A percentile compares a stretch with the other conserved stretches of the same genome.
Evolutionary conservation across 2,113 vertebrate species (phyloP).

Genomic region (Amphilophus citrinellus): DNA sequence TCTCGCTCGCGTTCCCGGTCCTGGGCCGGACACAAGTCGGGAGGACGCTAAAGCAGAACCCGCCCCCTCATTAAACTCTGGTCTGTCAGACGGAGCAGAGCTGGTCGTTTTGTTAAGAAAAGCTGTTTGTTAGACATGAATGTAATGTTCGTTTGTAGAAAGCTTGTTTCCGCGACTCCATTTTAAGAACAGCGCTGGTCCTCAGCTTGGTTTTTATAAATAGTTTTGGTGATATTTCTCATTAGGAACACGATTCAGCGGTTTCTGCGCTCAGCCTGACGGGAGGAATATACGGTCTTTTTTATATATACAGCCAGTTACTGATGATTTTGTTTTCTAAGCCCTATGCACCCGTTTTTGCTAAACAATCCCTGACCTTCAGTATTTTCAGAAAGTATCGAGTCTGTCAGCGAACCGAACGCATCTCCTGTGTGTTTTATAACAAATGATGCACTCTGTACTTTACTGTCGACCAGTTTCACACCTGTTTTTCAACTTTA

Average conservation of each 20-base stretch:
- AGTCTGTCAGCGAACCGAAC: conserved; percentile 5
- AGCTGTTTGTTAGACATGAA: conserved; percentile 59
- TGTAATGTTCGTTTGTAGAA: conserved; percentile 62
- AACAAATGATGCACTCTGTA: not conserved
- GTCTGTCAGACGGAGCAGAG: conserved; percentile 11
- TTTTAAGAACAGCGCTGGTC: conserved; percentile 41
- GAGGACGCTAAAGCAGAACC: conserved; percentile 83
- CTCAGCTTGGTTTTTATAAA: conserved; percentile 52
- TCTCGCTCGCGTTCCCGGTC: conserved; percentile 84
- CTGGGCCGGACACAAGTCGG: conserved; percentile 95
- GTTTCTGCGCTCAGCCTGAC: conserved; percentile 32
- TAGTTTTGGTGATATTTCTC: conserved; percentile 31
- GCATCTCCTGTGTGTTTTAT: conserved; percentile 33
- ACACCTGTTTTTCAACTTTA: not conserved
- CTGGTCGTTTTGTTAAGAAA: conserved; percentile 19
- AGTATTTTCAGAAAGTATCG: conserved; percentile 55
- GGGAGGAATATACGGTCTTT: conserved; percentile 23
- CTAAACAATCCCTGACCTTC: conserved; percentile 20
- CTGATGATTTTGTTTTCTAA: conserved; percentile 46
- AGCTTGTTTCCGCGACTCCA: conserved; percentile 38
- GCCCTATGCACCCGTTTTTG: conserved; percentile 43
- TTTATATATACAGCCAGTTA: conserved; percentile 43
- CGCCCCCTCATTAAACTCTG: not conserved
- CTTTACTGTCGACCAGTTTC: not conserved
- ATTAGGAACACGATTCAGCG: not conserved